A percentile compares a stretch with the other conserved stretches of the same genome.
Conservation (phyloP, 2,888 invertebrate species). For the Chelonus formosanus region DNA sequence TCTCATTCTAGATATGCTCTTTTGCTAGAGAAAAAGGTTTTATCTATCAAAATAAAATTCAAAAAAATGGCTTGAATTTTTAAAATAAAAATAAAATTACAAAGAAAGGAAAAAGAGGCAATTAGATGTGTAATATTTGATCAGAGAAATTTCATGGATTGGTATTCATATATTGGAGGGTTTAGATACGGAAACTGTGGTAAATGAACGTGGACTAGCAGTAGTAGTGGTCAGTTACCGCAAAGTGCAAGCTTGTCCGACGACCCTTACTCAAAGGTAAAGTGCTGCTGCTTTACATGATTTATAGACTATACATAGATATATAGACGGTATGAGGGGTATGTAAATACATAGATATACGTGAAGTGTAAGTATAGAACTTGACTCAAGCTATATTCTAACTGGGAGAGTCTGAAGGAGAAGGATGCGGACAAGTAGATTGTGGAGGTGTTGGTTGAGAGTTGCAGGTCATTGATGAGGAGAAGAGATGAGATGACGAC, state of each 20-base stretch:
- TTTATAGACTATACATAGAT: not conserved
- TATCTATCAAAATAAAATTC: no score
- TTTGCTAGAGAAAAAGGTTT: no score
- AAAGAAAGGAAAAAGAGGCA: no score
- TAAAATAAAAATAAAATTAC: no score
- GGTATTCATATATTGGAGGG: not conserved
- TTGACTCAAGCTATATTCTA: not conserved
- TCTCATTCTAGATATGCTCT: no score
- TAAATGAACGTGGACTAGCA: slow-evolving; percentile 19
- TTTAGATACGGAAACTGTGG: slow-evolving; percentile 4
- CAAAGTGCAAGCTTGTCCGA: slow-evolving; percentile 31
- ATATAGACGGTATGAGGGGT: not conserved
- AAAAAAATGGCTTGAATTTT: no score
- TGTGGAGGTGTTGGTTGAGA: slow-evolving; percentile 16
- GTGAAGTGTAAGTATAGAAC: not conserved
- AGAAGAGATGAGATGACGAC: slow-evolving; percentile 11
- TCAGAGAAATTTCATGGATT: not conserved
- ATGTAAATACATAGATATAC: not conserved
- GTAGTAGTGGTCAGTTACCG: slow-evolving; percentile 24
- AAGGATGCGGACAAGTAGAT: slow-evolving; percentile 16
- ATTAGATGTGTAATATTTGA: no score
- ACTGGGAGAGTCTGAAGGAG: not conserved
- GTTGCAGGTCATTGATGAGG: slow-evolving; percentile 1
- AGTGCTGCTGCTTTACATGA: slow-evolving; percentile 27
- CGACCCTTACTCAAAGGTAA: slow-evolving; percentile 32